Percentiles rank a stretch among this genome's conserved stretches.
phyloP scores from a whole-genome alignment of 2,888 invertebrate genomes.

The Neoitamus cyanurus region DNA sequence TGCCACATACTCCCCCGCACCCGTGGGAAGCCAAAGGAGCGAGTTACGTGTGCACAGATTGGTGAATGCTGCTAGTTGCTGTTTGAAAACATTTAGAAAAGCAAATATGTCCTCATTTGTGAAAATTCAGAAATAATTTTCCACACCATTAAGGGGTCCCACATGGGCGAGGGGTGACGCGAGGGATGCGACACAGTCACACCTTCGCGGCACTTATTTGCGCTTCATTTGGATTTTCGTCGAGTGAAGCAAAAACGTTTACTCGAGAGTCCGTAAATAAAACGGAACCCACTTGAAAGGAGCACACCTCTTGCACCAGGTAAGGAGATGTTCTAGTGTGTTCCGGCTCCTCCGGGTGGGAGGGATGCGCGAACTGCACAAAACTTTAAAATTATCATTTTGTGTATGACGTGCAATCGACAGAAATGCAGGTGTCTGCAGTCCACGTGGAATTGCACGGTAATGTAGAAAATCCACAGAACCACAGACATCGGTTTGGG shows the following conservation, averaged over 20 bases:
- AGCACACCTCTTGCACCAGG: not conserved
- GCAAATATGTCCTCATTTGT: slow-evolving; percentile 33
- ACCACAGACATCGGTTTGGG: not conserved
- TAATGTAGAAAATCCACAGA: not conserved
- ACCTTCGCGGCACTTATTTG: not conserved
- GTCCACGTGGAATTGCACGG: not conserved
- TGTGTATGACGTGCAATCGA: not conserved
- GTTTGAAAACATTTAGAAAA: slow-evolving; percentile 31
- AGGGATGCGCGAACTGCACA: not conserved
- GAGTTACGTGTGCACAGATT: not conserved
- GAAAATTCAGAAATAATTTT: slow-evolving; percentile 28
- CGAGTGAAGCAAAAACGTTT: slow-evolving; percentile 22
- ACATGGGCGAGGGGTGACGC: not conserved
- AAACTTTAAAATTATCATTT: not conserved
- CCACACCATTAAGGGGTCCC: not conserved
- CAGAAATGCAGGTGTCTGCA: not conserved
- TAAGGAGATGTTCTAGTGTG: not conserved
- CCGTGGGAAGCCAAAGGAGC: not conserved
- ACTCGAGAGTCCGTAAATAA: not conserved
- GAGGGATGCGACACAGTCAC: not conserved
- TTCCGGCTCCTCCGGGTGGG: not conserved
- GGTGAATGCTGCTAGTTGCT: slow-evolving; percentile 22
- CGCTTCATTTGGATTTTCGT: slow-evolving; percentile 14
- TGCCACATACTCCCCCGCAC: not conserved
- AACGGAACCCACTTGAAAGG: not conserved